Evolutionary conservation across 2,113 vertebrate species (phyloP).

Genomic region (Elephas maximus): DNA sequence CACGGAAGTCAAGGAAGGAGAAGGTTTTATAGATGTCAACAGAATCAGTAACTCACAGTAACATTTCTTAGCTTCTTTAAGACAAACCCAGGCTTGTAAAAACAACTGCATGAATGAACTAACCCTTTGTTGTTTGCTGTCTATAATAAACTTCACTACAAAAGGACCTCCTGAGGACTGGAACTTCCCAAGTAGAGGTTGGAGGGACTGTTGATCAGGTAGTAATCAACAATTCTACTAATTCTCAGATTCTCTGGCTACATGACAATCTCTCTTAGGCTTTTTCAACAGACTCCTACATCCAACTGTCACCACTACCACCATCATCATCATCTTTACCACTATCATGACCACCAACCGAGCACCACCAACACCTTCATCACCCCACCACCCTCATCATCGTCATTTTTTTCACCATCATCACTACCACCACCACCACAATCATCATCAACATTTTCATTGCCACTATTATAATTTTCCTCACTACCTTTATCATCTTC

Average conservation of each 20-base stretch:
- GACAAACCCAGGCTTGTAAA: conserved; percentile 3
- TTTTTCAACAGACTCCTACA: neutral
- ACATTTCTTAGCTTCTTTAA: neutral
- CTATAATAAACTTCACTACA: neutral
- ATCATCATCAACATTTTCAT: neutral
- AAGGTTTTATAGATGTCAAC: neutral
- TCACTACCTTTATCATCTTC: neutral
- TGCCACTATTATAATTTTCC: neutral
- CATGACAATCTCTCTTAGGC: neutral
- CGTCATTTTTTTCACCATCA: neutral
- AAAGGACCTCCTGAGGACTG: neutral
- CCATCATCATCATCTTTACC: neutral
- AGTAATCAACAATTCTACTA: neutral
- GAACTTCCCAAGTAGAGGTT: neutral
- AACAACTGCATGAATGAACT: neutral
- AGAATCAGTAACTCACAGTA: conserved; percentile 7
- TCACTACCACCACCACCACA: too few relatives aligned
- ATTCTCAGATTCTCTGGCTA: conserved; percentile 9
- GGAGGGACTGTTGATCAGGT: neutral
- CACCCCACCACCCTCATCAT: neutral
- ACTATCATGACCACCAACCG: neutral
- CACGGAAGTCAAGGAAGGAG: neutral
- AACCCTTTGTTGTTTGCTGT: neutral
- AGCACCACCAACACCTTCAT: neutral
- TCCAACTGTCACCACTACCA: neutral